A percentile compares a stretch with the other conserved stretches of the same genome.
These are phyloP conservation scores for Diloba caeruleocephala DNA, from an alignment of 2,888 invertebrate species.

Conservation along the genomic window DNA sequence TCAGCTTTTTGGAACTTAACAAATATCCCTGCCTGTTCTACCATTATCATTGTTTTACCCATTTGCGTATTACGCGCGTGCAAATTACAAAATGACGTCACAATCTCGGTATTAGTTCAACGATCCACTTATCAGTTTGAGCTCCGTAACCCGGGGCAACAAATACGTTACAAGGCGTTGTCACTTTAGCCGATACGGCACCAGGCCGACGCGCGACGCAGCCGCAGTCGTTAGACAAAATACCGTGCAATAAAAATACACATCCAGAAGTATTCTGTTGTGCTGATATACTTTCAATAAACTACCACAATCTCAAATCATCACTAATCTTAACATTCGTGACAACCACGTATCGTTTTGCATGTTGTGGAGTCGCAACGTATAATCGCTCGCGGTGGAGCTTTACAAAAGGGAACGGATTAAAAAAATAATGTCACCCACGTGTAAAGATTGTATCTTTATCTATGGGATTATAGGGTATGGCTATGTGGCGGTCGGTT, in stretches of 20 bases:
- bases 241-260: neutral
- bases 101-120: constrained; percentile 60
- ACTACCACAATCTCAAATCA: too few relatives aligned
- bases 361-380: neutral
- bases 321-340: neutral
- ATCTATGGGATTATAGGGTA: too few relatives aligned
- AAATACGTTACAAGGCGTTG: constrained; percentile 40
- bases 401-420: too few relatives aligned
- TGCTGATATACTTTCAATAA: too few relatives aligned
- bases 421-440: too few relatives aligned
- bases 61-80: constrained; percentile 44
- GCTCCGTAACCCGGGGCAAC: constrained; percentile 61
- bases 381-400: too few relatives aligned
- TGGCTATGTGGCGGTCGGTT: too few relatives aligned
- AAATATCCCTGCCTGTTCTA: constrained; percentile 8
- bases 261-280: too few relatives aligned
- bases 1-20: neutral
- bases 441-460: too few relatives aligned
- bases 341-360: neutral
- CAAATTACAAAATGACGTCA: constrained; percentile 56
- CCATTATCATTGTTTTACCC: constrained; percentile 25
- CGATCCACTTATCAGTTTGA: constrained; percentile 64
- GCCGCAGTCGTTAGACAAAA: neutral
- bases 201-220: constrained; percentile 6
- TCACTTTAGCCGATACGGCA: constrained; percentile 36